These are phyloP conservation scores for Enteromius mattozi DNA, from an alignment of 2,797 vertebrate genomes.

Conservation along the genomic window DNA sequence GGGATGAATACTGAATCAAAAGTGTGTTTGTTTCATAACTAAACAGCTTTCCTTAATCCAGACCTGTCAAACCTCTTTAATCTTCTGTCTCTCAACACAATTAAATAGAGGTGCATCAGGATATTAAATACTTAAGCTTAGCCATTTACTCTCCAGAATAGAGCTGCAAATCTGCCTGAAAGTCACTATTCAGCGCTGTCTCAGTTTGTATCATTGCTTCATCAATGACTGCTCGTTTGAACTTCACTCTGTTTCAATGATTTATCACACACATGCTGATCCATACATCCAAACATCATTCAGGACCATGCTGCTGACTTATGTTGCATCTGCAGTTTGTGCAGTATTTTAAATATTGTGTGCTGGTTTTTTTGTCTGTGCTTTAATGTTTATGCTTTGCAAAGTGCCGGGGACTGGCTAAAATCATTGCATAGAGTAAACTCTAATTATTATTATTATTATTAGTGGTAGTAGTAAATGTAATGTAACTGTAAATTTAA, in stretches of 20 bases:
- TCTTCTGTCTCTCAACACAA: conserved; percentile 31
- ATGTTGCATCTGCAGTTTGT: not conserved
- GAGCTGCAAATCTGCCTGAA: not conserved
- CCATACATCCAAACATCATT: not conserved
- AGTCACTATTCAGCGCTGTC: not conserved
- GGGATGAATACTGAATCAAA: conserved; percentile 20
- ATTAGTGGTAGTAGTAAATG: not conserved
- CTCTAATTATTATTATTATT: not conserved
- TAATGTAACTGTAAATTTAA: not conserved
- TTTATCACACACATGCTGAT: not conserved
- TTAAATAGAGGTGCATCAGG: conserved; percentile 46
- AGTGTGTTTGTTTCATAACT: conserved; percentile 29
- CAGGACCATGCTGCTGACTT: not conserved
- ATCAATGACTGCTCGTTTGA: not conserved
- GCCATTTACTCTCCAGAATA: not conserved
- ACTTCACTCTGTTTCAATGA: not conserved
- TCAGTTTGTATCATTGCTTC: not conserved
- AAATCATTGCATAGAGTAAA: not conserved
- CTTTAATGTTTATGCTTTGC: not conserved
- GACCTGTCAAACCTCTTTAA: conserved; percentile 29
- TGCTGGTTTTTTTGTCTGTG: not conserved
- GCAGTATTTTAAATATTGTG: not conserved
- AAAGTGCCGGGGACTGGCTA: not conserved
- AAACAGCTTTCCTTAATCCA: conserved; percentile 40
- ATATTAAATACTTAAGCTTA: conserved; percentile 35